Evolutionary conservation across 2,113 vertebrate species (phyloP), one percentile per base, ranked within the genome.

Genomic region (Microtus ochrogaster): DNA sequence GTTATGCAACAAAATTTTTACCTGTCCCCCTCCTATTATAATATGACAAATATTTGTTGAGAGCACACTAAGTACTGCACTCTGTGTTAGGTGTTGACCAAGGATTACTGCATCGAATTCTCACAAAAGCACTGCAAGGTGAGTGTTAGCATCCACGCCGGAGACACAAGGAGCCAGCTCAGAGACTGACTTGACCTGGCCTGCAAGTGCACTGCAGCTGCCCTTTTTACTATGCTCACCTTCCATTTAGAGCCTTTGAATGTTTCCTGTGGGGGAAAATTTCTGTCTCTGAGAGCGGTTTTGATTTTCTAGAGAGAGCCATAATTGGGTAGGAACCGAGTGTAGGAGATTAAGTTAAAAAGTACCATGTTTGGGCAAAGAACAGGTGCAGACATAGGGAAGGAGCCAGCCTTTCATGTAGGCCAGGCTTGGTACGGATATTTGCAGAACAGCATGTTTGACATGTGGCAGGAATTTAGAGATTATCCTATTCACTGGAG

Each of bases 341-440:
- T 9, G 26, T 22, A 66, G 73, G 87, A 84, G 86, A 58, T 77
- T 26, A 86, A 72, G 61, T 33, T 92, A 72, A 77, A 81, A 94
- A 94, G 89, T 73, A 39, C 39, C 52, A 63, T 89, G 26, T 96
- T 96, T 92, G 94, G 61, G 72, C 30, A 70, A 63, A 91, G 10
- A 83, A 22, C 72, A 91, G 28, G 72, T 94, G 22, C 44, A 28
- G 39, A 52, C 28, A 10, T 10, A 41, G 7, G 24, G 3, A 90
- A 82, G 41, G 14, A 14, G 49, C 12, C 49, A 52, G 49, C 49
- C 49, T 52, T 52, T 52, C 49, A 52, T 52, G 49, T 52, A 52
- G 44, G n/a, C 36, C 49, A 93, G 41, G 5, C 47, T 96, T 94
- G 39, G 74, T 87, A 96, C 30, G 58, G 41, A 24, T 44, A 49